Conservation (phyloP, 2,888 invertebrate species). For the Eilema depressum region DNA sequence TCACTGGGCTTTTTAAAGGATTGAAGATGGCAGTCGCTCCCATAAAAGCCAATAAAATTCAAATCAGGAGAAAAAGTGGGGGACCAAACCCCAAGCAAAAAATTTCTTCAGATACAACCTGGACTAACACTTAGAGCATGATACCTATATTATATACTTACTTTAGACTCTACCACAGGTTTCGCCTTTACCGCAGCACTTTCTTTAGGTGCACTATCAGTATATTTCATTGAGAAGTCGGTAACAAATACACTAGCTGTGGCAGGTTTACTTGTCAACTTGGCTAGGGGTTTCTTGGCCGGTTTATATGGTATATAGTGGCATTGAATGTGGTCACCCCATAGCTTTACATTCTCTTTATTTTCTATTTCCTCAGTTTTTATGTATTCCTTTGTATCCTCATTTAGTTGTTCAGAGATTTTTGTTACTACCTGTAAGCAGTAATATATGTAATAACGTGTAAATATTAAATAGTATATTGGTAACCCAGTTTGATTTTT, state of each 20-base stretch:
- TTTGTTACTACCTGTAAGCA: constrained; percentile 77
- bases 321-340: constrained; percentile 81
- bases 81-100: too few relatives aligned
- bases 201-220: constrained; percentile 39
- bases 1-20: too few relatives aligned
- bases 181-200: constrained; percentile 33
- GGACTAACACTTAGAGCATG: not conserved
- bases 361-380: constrained; percentile 68
- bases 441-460: not conserved
- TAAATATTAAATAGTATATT: not conserved
- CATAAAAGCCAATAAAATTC: too few relatives aligned
- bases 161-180: constrained; percentile 60
- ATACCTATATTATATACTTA: constrained; percentile 49
- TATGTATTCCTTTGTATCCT: constrained; percentile 80
- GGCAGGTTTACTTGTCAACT: constrained; percentile 73
- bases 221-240: constrained; percentile 85
- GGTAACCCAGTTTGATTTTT: not conserved
- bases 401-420: constrained; percentile 78
- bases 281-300: constrained; percentile 71
- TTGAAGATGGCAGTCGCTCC: too few relatives aligned
- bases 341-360: constrained; percentile 73
- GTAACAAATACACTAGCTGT: constrained; percentile 74
- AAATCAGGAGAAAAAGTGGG: too few relatives aligned
- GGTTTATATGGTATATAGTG: constrained; percentile 76
- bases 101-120: not conserved